phyloP scores from a whole-genome alignment of 1,140 invertebrate genomes.

The Bombus fervidus region DNA sequence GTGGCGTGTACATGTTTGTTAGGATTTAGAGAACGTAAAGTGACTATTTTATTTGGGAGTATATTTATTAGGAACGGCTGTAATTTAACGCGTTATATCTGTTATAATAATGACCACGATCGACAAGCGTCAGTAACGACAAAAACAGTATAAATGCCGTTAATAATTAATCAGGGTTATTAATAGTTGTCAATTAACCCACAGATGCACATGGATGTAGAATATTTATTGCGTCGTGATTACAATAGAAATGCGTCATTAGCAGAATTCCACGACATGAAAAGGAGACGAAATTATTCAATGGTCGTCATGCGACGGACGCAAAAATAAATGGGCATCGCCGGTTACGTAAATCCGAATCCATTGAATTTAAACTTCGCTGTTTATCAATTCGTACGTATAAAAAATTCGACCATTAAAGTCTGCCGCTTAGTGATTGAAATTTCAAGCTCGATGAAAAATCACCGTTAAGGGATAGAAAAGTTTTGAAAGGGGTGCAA shows the following conservation, averaged over 20 bases:
- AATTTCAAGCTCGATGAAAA: conserved; percentile 33
- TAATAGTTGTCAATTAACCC: not conserved
- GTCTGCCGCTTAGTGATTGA: not conserved
- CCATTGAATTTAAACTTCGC: not conserved
- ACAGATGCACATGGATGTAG: not conserved
- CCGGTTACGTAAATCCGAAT: not conserved
- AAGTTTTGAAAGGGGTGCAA: conserved; percentile 14
- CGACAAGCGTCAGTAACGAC: not conserved
- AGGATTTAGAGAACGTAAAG: not conserved
- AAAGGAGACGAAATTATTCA: conserved; percentile 41
- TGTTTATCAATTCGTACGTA: not conserved
- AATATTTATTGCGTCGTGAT: conserved; percentile 17
- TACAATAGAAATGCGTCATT: not conserved
- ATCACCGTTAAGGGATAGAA: not conserved
- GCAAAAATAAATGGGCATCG: not conserved
- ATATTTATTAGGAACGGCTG: not conserved
- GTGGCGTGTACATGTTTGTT: too few species aligned
- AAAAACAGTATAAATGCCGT: not conserved
- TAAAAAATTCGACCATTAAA: not conserved
- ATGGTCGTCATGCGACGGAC: not conserved
- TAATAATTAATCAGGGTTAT: conserved; percentile 9
- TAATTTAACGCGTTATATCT: not conserved
- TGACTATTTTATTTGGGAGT: not conserved
- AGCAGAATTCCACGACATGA: not conserved
- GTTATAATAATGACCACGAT: not conserved